A percentile compares a stretch with the other conserved stretches of the same genome.
These are phyloP conservation scores for Eugnorisma glareosa DNA, from an alignment of 2,888 invertebrate genomes.

Conservation along the genomic window DNA sequence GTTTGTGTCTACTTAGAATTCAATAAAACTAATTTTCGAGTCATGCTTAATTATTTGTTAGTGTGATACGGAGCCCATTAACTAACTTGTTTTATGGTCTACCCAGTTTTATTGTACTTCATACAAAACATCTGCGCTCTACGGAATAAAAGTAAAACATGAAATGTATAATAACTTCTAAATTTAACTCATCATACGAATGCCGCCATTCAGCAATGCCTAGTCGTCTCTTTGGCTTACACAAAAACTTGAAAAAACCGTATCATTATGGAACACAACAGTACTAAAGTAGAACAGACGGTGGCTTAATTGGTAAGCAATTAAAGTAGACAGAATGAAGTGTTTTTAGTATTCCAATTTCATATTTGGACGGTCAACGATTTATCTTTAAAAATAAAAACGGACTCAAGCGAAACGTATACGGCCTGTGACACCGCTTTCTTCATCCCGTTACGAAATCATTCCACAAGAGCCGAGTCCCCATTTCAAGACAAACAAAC, in stretches of 20 bases:
- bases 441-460: constrained; percentile 39
- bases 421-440: constrained; percentile 34
- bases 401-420: constrained; percentile 21
- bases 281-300: constrained; percentile 30
- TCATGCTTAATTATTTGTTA: constrained; percentile 66
- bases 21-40: constrained; percentile 68
- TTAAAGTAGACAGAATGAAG: constrained; percentile 25
- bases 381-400: constrained; percentile 3
- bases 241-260: constrained; percentile 42
- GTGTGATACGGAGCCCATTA: constrained; percentile 59
- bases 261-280: constrained; percentile 33
- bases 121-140: constrained; percentile 19
- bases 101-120: constrained; percentile 51
- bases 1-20: constrained; percentile 69
- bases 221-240: constrained; percentile 15
- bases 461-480: constrained; percentile 45
- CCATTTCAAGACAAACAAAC: constrained; percentile 69
- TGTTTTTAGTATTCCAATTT: background rate
- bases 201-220: constrained; percentile 40
- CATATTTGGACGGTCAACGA: background rate
- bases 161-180: constrained; percentile 51
- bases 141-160: constrained; percentile 43
- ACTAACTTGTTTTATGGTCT: constrained; percentile 40
- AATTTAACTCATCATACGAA: constrained; percentile 51
- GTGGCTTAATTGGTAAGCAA: constrained; percentile 16